phyloP scores from a whole-genome alignment of 1,140 invertebrate species.

The Rhopalosiphum padi region DNA sequence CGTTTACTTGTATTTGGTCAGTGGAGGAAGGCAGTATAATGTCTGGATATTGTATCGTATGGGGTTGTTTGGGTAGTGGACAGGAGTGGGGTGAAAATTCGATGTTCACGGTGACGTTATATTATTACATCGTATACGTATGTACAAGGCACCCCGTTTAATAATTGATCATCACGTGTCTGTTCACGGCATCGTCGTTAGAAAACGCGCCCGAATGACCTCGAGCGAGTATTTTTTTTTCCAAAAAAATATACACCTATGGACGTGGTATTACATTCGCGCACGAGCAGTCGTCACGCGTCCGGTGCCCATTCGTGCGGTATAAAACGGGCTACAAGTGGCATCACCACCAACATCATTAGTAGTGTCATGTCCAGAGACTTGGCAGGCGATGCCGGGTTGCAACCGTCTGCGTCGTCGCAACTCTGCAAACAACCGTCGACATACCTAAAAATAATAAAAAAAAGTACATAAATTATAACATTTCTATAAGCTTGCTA shows the following conservation, averaged over 20 bases:
- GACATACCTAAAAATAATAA: constrained; percentile 73
- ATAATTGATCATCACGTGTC: constrained; percentile 27
- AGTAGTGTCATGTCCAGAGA: neutral
- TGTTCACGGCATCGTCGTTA: neutral
- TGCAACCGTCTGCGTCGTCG: constrained; percentile 86
- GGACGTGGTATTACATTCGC: neutral
- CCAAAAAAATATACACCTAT: neutral
- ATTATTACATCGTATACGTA: neutral
- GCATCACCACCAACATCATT: neutral
- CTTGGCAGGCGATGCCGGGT: constrained; percentile 62
- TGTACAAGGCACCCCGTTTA: constrained; percentile 1
- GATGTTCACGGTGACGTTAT: neutral
- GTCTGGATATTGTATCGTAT: neutral
- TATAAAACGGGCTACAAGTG: neutral
- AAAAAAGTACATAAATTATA: neutral
- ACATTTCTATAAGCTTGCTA: neutral
- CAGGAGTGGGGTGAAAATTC: neutral
- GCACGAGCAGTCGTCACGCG: neutral
- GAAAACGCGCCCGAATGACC: neutral
- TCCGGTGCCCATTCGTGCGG: neutral
- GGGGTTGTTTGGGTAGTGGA: neutral
- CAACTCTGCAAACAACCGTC: constrained; percentile 87
- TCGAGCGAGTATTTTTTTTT: neutral
- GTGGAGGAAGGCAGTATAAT: neutral
- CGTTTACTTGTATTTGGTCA: neutral